Evolutionary conservation across 2,797 vertebrate genomes (phyloP), one percentile per base, ranked within the genome.

Genomic region (Clarias fuscus): DNA sequence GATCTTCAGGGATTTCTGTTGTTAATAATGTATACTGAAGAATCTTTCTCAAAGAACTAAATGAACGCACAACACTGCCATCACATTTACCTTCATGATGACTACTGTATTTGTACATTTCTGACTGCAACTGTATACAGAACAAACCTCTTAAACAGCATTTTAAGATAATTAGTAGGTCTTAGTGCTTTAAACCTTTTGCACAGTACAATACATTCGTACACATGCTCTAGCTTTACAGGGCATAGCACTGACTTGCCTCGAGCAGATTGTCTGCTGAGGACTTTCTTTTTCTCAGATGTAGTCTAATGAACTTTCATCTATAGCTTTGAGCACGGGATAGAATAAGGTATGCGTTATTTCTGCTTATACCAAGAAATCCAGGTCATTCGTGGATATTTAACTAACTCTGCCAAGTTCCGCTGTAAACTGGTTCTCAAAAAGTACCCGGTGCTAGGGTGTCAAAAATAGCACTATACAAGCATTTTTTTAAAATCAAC

Each of bases 351-450:
- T 75, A 30, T 30, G 70, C 37, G 1, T 10, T 65, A 27, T n/a
- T 10, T 6, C 24, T 73, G 24, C 43, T 92, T 93, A 18, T 7
- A 62, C 61, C 86, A 89, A 10, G 86, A 91, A 89, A 92, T 89
- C 91, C 40, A 30, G 14, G 27, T 71, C 24, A 24, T 67, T 13
- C 15, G 27, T 17, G 4, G 67, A 10, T 65, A 70, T 7, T 15
- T 27, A 48, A 2, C 48, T 48, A 48, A 48, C 48, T 48, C 10
- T 48, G 48, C 48, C 48, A 48, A 48, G 48, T 48, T 48, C 48
- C 48, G 11, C 10, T 48, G 43, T 8, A 48, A 48, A 48, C 43
- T 48, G 43, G 7, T 43, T 8, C 43, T 43, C 8, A 43, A 8
- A 43, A 43, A 48, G 8, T 48, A 48, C 43, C 43, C 8, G 43